These are phyloP conservation scores for Siniperca scherzeri DNA, from an alignment of 2,797 vertebrate genomes.

Conservation along the genomic window DNA sequence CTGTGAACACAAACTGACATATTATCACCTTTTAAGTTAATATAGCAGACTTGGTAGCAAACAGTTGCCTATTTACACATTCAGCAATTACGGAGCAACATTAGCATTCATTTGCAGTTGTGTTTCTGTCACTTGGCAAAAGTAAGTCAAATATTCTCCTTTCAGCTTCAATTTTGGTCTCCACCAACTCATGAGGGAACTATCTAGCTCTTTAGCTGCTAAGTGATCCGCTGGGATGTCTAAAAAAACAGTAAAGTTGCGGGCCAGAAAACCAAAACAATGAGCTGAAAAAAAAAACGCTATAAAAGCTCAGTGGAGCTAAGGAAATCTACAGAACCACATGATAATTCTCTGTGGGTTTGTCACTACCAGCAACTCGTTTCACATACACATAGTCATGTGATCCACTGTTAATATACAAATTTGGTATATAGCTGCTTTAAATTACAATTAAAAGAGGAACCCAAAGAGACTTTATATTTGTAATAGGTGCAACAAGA, in stretches of 20 bases:
- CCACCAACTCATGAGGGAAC: neutral
- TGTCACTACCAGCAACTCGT: neutral
- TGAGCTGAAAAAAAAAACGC: neutral
- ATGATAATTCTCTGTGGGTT: neutral
- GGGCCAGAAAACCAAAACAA: neutral
- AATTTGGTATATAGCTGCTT: constrained; percentile 1
- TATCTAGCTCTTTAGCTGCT: neutral
- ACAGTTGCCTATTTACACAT: neutral
- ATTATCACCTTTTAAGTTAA: no score
- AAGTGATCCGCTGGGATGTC: neutral
- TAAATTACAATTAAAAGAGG: neutral
- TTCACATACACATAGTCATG: neutral
- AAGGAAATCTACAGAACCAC: neutral
- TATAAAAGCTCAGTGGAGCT: neutral
- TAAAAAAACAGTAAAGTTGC: neutral
- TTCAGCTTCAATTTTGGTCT: neutral
- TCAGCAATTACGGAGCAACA: neutral
- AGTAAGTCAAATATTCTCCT: neutral
- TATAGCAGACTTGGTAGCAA: no score
- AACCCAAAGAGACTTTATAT: neutral
- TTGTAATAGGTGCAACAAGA: constrained; percentile 10
- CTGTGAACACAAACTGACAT: no score
- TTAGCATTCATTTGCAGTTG: neutral
- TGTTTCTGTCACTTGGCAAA: neutral
- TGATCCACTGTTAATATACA: neutral